phyloP scores from a whole-genome alignment of 2,888 invertebrate species.

The Cotesia congregata region DNA sequence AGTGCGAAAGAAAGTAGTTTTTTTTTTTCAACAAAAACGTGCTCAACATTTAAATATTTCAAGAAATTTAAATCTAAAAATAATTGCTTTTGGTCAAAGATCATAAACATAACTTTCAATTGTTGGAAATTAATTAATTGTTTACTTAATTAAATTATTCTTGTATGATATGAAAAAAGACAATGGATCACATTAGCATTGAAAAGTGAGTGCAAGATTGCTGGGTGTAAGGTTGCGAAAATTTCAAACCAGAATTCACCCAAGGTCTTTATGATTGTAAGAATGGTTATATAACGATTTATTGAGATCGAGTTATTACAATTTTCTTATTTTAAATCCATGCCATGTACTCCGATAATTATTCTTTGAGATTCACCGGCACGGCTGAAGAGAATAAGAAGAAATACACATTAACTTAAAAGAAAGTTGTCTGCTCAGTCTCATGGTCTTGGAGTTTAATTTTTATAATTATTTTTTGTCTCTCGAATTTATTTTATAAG shows the following conservation, averaged over 20 bases:
- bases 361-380: not conserved
- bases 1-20: constrained; percentile 51
- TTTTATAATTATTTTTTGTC: not conserved
- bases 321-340: not conserved
- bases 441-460: not conserved
- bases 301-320: constrained; percentile 34
- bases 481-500: not conserved
- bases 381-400: not conserved
- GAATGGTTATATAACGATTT: constrained; percentile 2
- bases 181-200: constrained; percentile 1
- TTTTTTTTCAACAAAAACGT: constrained; percentile 8
- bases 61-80: not conserved
- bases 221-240: constrained; percentile 1
- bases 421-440: not conserved
- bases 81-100: too few relatives aligned
- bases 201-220: not conserved
- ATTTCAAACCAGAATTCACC: constrained; percentile 28
- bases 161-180: not conserved
- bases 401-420: not conserved
- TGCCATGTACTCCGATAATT: not conserved
- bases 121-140: too few relatives aligned
- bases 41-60: constrained; percentile 8
- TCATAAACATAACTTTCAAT: too few relatives aligned
- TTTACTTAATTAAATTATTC: too few relatives aligned
- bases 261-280: constrained; percentile 28